Evolutionary conservation across 2,888 invertebrate species (phyloP).

Genomic region (Dryobota labecula): DNA sequence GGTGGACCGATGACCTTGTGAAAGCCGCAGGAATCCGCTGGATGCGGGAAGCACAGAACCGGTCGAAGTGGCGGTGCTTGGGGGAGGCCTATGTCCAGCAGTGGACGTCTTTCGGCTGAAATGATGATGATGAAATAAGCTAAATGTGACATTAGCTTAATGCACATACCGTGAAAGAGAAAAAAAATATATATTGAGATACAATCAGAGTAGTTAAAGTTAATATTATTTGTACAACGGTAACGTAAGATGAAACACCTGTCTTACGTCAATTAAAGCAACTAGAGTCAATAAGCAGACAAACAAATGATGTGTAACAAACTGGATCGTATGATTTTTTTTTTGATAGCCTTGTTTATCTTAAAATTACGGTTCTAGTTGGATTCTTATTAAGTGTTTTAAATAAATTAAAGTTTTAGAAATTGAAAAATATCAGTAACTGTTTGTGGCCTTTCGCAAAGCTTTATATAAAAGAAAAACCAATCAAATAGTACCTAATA

Average conservation of each 20-base stretch:
- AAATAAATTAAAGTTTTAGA: not conserved
- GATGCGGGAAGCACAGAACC: no score
- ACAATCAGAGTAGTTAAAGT: slow-evolving; percentile 11
- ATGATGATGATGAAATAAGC: no score
- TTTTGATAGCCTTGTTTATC: not conserved
- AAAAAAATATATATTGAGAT: not conserved
- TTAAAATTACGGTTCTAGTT: not conserved
- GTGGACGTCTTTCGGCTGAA: no score
- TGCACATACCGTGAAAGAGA: not conserved
- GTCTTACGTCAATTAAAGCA: slow-evolving; percentile 57
- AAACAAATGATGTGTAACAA: slow-evolving; percentile 16
- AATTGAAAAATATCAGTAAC: not conserved
- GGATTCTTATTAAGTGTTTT: not conserved
- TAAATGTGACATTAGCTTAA: not conserved
- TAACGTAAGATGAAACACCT: slow-evolving; percentile 60
- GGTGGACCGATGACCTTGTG: no score
- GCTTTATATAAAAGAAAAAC: not conserved
- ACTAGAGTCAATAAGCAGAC: slow-evolving; percentile 7
- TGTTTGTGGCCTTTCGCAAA: not conserved
- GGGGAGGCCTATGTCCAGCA: no score
- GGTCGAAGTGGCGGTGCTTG: no score
- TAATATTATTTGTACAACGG: slow-evolving; percentile 34
- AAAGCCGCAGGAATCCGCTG: no score
- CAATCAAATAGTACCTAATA: not conserved
- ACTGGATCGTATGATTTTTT: not conserved